Percentiles rank a stretch among this genome's conserved stretches.
Conservation (phyloP, 2,888 invertebrate species). For the Acanthosepion pharaonis region DNA sequence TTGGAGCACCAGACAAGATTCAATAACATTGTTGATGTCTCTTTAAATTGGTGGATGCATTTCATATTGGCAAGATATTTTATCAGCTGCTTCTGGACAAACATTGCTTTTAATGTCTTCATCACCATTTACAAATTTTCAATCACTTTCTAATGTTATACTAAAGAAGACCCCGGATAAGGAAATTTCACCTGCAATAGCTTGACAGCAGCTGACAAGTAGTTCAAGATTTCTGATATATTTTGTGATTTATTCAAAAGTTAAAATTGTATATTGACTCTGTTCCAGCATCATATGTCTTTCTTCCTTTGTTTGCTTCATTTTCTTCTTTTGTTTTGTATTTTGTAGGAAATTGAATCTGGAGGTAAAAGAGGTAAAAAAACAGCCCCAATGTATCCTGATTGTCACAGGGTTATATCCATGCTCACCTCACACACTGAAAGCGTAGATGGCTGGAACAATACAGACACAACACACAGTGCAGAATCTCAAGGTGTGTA, state of each 20-base stretch:
- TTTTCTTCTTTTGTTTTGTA: background rate
- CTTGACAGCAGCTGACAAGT: too few species aligned
- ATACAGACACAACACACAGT: conserved; percentile 4
- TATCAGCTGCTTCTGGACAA: background rate
- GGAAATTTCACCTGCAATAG: background rate
- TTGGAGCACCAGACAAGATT: too few species aligned
- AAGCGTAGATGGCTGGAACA: background rate
- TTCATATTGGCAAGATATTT: too few species aligned
- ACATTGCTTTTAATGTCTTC: background rate
- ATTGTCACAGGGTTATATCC: background rate
- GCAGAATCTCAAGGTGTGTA: conserved; percentile 18
- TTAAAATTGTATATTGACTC: background rate
- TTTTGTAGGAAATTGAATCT: background rate
- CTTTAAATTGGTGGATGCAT: too few species aligned
- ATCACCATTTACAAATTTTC: background rate
- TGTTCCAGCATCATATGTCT: background rate
- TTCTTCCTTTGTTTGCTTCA: background rate
- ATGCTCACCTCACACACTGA: background rate
- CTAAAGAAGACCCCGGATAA: background rate
- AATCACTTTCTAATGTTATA: background rate
- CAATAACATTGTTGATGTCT: too few species aligned
- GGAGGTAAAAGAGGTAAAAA: conserved; percentile 20
- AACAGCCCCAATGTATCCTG: background rate
- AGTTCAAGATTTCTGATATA: too few species aligned
- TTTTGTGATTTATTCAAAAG: background rate